These are phyloP conservation scores for Neopipo cinnamomea DNA, from an alignment of 2,113 vertebrate species.

Conservation along the genomic window DNA sequence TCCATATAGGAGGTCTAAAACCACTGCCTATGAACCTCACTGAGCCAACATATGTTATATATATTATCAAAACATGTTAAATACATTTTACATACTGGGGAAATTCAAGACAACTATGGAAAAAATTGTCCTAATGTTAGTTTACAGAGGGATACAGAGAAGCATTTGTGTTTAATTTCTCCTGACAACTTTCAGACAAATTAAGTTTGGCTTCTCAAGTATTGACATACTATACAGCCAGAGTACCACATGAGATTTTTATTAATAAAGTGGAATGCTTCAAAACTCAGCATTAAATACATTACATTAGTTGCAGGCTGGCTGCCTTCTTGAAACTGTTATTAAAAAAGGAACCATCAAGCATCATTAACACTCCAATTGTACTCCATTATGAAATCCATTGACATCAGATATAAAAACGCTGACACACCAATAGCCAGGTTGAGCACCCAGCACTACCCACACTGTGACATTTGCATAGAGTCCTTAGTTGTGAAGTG, in stretches of 20 bases:
- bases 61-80: background rate
- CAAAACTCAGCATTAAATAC: conserved; percentile 1
- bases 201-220: background rate
- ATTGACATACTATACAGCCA: background rate
- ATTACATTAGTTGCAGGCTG: background rate
- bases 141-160: background rate
- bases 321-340: background rate
- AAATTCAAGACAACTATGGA: background rate
- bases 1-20: background rate
- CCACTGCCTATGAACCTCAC: background rate
- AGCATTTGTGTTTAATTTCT: background rate
- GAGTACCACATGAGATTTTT: background rate
- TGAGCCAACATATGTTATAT: background rate
- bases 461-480: background rate
- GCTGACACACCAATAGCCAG: background rate
- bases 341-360: conserved; percentile 1
- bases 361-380: background rate
- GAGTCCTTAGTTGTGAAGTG: background rate
- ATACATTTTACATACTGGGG: background rate
- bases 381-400: background rate
- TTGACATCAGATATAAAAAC: background rate
- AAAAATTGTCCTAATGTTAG: background rate
- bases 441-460: accelerated
- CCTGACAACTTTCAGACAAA: background rate
- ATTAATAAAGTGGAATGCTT: conserved; percentile 29